These are phyloP conservation scores for Odontamblyopus rebecca DNA, from an alignment of 2,797 vertebrate species.

Conservation along the genomic window DNA sequence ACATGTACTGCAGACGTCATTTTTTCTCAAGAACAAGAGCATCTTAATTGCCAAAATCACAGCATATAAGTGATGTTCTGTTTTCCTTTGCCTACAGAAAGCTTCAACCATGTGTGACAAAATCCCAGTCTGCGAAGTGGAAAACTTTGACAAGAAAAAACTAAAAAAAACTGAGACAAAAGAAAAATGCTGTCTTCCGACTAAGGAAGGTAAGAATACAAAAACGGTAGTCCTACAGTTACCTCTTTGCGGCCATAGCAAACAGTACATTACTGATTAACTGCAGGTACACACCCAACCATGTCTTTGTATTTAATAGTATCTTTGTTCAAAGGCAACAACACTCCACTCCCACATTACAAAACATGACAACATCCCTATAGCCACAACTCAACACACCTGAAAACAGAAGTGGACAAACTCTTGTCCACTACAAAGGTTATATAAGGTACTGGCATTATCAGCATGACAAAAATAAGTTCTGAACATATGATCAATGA, in stretches of 20 bases:
- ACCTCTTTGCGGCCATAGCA: background rate
- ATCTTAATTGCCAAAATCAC: background rate
- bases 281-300: conserved; percentile 25
- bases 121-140: conserved; percentile 57
- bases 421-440: background rate
- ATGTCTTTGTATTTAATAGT: background rate
- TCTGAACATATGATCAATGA: background rate
- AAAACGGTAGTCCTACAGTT: background rate
- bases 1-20: conserved; percentile 18
- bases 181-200: conserved; percentile 59
- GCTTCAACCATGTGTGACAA: conserved; percentile 64
- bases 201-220: conserved; percentile 62
- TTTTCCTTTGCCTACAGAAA: conserved; percentile 33
- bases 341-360: background rate
- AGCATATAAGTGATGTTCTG: background rate
- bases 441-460: background rate
- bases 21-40: background rate
- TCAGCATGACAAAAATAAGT: background rate
- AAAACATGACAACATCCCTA: background rate
- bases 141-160: conserved; percentile 51
- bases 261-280: conserved; percentile 38
- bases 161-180: conserved; percentile 60
- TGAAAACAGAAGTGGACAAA: background rate
- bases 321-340: background rate
- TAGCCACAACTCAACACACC: background rate